A percentile compares a stretch with the other conserved stretches of the same genome.
Evolutionary conservation across 2,888 invertebrate genomes (phyloP).

Genomic region (Pelosia muscerda): DNA sequence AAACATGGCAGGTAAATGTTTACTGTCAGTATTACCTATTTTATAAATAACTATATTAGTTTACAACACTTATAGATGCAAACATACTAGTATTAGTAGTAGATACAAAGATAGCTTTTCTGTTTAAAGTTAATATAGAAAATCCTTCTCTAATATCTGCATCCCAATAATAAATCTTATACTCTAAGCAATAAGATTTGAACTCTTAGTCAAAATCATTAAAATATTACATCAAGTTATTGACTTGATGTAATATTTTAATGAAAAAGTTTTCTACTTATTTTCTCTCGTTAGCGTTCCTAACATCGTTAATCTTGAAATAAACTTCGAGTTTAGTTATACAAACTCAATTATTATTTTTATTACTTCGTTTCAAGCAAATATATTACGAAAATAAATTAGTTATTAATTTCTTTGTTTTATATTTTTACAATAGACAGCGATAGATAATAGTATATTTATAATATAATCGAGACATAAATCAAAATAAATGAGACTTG

Average conservation of each 20-base stretch:
- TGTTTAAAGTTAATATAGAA: too few species aligned
- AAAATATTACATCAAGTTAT: background rate
- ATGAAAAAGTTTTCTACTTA: background rate
- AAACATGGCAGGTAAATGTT: too few species aligned
- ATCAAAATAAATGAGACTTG: background rate
- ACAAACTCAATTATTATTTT: background rate
- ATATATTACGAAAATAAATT: background rate
- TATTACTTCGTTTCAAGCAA: background rate
- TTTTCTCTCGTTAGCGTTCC: background rate
- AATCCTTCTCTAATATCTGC: too few species aligned
- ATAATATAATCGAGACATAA: background rate
- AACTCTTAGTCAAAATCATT: background rate
- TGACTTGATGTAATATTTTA: background rate
- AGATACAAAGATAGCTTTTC: too few species aligned
- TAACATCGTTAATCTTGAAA: background rate
- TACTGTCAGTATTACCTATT: too few species aligned
- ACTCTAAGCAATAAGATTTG: too few species aligned
- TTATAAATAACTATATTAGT: too few species aligned
- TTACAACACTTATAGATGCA: too few species aligned
- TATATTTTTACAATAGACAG: background rate
- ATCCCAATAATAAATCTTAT: too few species aligned
- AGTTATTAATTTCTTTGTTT: background rate
- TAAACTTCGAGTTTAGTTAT: background rate
- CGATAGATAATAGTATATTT: too few species aligned
- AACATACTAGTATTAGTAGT: too few species aligned